phyloP scores from a whole-genome alignment of 2,113 vertebrate genomes.

The Dissostichus mawsoni region DNA sequence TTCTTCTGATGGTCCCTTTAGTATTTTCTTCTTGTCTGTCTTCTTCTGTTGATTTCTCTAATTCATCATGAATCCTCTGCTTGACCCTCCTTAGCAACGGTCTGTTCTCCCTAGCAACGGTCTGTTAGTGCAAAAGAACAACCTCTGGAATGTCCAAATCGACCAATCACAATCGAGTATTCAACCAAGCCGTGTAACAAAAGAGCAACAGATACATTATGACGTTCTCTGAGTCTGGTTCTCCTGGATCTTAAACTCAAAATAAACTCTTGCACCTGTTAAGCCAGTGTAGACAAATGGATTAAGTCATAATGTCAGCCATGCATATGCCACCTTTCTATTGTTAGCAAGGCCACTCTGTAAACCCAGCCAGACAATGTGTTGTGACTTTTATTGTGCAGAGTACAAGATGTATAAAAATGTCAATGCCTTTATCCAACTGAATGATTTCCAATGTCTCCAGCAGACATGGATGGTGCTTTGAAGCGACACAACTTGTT shows the following conservation, averaged over 20 bases:
- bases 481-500: constrained; percentile 19
- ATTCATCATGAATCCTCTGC: no score
- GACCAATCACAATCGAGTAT: no score
- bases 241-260: not conserved
- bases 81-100: no score
- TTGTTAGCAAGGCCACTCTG: not conserved
- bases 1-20: no score
- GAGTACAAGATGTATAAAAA: not conserved
- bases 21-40: no score
- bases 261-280: not conserved
- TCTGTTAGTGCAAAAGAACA: no score
- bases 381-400: constrained; percentile 1
- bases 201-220: not conserved
- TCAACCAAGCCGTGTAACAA: no score
- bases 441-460: not conserved
- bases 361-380: not conserved
- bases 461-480: not conserved
- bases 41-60: no score
- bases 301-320: not conserved
- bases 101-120: no score
- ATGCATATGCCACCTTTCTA: not conserved
- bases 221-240: not conserved
- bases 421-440: constrained; percentile 1
- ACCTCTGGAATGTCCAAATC: no score
- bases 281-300: constrained; percentile 11